phyloP scores from a whole-genome alignment of 2,888 invertebrate species.

The Agriotes lineatus region DNA sequence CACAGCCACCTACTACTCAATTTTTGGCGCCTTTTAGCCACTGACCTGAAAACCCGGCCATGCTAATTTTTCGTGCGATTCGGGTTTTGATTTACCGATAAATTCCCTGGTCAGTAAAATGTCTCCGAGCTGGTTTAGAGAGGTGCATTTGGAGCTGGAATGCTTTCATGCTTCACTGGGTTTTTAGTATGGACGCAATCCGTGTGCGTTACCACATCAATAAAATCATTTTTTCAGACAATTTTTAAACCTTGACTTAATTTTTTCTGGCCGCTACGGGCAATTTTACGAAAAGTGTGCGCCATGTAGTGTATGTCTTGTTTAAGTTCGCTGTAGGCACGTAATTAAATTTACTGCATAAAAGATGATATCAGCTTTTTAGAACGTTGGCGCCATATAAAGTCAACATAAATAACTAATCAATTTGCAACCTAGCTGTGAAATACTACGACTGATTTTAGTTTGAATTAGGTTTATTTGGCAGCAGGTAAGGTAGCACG shows the following conservation, averaged over 20 bases:
- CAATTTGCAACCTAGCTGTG: too few species aligned
- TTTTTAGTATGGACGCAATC: constrained; percentile 23
- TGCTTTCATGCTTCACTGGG: constrained; percentile 18
- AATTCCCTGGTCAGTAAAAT: constrained; percentile 1
- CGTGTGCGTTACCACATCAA: constrained; percentile 14
- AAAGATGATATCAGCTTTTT: neutral
- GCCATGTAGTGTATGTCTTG: neutral
- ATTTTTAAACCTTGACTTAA: constrained; percentile 23
- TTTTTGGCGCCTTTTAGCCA: constrained; percentile 53
- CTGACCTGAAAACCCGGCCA: constrained; percentile 44
- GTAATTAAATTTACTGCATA: neutral
- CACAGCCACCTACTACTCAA: constrained; percentile 41
- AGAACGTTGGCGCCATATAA: neutral
- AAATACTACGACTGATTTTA: too few species aligned
- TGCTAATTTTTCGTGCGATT: constrained; percentile 3
- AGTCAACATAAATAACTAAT: neutral
- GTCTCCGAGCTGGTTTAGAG: constrained; percentile 16
- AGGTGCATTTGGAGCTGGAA: constrained; percentile 8
- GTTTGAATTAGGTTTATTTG: too few species aligned
- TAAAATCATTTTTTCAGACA: constrained; percentile 18
- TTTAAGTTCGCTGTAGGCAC: neutral
- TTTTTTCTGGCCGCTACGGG: constrained; percentile 2
- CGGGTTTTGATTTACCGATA: constrained; percentile 10
- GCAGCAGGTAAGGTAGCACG: too few species aligned
- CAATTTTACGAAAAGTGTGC: neutral